Percentiles rank a stretch among this genome's conserved stretches.
These are phyloP conservation scores for Cossypha polioptera DNA, from an alignment of 2,797 vertebrate genomes.

Conservation along the genomic window DNA sequence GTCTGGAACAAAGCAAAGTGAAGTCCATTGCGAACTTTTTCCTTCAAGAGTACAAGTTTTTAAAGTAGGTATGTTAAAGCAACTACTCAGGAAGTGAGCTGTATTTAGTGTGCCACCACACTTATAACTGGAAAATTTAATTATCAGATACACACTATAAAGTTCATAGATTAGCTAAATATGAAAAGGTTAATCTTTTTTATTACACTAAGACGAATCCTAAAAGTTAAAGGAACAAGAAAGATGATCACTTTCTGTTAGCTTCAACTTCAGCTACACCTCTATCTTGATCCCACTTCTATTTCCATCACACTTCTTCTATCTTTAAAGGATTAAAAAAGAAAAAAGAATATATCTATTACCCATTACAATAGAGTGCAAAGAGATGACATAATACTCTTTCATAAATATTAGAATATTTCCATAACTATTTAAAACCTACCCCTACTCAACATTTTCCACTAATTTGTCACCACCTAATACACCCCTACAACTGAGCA, in stretches of 20 bases:
- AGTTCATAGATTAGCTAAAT: not conserved
- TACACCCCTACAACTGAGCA: rapidly evolving
- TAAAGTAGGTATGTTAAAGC: not conserved
- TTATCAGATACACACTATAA: not conserved
- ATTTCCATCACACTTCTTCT: not conserved
- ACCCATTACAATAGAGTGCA: not conserved
- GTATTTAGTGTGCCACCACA: not conserved
- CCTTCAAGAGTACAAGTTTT: not conserved
- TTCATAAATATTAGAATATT: not conserved
- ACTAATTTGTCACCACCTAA: not conserved
- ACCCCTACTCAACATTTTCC: not conserved
- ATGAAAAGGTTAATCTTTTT: not conserved
- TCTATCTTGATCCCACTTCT: not conserved
- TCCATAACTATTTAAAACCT: not conserved
- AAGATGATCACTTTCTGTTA: not conserved
- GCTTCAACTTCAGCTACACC: not conserved
- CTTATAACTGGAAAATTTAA: not conserved
- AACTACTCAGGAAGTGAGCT: not conserved
- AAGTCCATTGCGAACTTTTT: not conserved
- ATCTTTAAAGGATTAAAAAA: not conserved
- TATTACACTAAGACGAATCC: not conserved
- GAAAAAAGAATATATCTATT: not conserved
- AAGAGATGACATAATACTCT: not conserved
- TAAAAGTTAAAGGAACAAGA: not conserved
- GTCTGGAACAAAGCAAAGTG: not conserved